Evolutionary conservation across 2,888 invertebrate genomes (phyloP).

Genomic region (Gymnocheta viridis): DNA sequence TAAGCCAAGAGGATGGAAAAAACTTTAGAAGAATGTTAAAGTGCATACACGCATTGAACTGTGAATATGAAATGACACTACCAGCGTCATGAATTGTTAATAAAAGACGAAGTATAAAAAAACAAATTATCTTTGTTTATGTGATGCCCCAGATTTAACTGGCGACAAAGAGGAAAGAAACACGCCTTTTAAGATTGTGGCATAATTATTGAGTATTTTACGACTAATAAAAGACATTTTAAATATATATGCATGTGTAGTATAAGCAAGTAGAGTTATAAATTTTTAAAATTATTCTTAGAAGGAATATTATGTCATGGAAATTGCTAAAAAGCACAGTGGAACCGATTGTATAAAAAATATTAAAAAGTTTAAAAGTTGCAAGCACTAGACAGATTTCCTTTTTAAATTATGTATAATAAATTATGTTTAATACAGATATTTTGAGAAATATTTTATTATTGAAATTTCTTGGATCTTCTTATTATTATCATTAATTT

Average conservation of each 20-base stretch:
- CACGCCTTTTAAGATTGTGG: background rate
- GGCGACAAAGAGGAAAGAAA: background rate
- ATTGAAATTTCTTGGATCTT: too few species aligned
- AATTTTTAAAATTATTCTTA: background rate
- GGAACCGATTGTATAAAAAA: too few species aligned
- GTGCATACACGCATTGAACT: constrained; percentile 43
- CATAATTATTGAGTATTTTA: background rate
- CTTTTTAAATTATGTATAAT: too few species aligned
- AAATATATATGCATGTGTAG: background rate
- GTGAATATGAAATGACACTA: constrained; percentile 4
- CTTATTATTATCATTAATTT: too few species aligned
- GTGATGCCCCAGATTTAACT: background rate
- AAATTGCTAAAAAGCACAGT: too few species aligned
- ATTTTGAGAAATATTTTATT: too few species aligned
- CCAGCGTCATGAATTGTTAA: background rate
- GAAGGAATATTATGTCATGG: background rate
- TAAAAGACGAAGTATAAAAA: background rate
- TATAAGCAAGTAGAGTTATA: background rate
- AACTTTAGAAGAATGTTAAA: background rate
- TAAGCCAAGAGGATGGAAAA: background rate
- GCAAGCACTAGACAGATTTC: too few species aligned
- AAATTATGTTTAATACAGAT: too few species aligned
- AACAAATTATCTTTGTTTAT: background rate
- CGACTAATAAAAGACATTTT: background rate
- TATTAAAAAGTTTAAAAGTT: too few species aligned